These are phyloP conservation scores for Gonatopus flavifemur DNA, from an alignment of 1,140 invertebrate genomes.

Conservation along the genomic window DNA sequence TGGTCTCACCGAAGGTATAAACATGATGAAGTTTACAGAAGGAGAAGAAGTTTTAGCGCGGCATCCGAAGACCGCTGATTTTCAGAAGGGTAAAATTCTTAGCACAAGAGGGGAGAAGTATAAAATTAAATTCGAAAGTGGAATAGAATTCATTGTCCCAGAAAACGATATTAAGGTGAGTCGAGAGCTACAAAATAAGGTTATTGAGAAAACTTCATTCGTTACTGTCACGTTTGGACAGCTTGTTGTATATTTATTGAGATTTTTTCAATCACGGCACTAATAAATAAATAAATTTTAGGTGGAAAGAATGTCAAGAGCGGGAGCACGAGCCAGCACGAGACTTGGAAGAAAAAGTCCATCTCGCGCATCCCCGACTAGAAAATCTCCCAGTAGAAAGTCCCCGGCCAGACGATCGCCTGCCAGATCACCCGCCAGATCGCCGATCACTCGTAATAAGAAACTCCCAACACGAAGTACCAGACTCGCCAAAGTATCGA, in stretches of 20 bases:
- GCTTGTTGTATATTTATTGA: too few species aligned
- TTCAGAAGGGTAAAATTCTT: conserved; percentile 36
- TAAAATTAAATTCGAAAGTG: conserved; percentile 36
- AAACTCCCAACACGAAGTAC: conserved; percentile 32
- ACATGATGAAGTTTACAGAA: conserved; percentile 37
- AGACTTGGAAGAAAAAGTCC: conserved; percentile 35
- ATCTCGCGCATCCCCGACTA: conserved; percentile 32
- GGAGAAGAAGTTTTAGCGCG: conserved; percentile 47
- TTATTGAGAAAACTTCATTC: too few species aligned
- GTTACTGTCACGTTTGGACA: too few species aligned
- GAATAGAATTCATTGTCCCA: conserved; percentile 30
- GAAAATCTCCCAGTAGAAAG: conserved; percentile 26
- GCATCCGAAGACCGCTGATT: conserved; percentile 34
- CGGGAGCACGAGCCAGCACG: conserved; percentile 24
- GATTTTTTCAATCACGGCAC: too few species aligned
- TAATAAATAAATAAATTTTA: too few species aligned
- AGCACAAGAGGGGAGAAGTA: conserved; percentile 36
- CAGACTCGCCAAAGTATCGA: conserved; percentile 35
- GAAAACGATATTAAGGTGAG: conserved; percentile 41
- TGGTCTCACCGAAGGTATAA: too few species aligned
- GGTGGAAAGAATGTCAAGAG: conserved; percentile 37
- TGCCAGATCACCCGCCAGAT: conserved; percentile 25
- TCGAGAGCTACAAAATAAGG: too few species aligned
- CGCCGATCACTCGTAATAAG: conserved; percentile 27
- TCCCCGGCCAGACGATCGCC: conserved; percentile 27